A percentile compares a stretch with the other conserved stretches of the same genome.
phyloP scores from a whole-genome alignment of 1,140 invertebrate genomes.

The Aphidius ervi region DNA sequence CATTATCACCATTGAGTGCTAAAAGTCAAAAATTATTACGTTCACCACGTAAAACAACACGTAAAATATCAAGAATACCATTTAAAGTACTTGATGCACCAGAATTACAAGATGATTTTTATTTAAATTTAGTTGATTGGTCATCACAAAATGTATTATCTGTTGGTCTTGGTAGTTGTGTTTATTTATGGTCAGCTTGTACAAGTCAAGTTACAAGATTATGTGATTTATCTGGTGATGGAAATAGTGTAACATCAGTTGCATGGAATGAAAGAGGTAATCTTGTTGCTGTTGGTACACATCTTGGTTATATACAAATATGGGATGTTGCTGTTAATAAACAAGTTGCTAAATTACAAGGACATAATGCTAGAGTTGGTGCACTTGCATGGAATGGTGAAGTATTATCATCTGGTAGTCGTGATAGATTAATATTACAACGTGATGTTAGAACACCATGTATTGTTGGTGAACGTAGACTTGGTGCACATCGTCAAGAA shows the following conservation, averaged over 20 bases:
- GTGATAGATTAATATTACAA: slow-evolving; percentile 92
- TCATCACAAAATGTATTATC: slow-evolving; percentile 97
- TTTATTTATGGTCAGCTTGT: slow-evolving; percentile 98
- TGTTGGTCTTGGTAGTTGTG: slow-evolving; percentile 96
- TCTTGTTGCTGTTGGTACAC: slow-evolving; percentile 94
- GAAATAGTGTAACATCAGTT: slow-evolving; percentile 96
- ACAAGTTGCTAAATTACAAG: slow-evolving; percentile 83
- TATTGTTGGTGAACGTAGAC: slow-evolving; percentile 68
- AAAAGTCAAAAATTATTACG: slow-evolving; percentile 92
- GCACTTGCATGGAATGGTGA: slow-evolving; percentile 98
- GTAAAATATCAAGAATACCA: slow-evolving; percentile 95
- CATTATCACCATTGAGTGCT: slow-evolving; percentile 86
- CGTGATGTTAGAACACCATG: slow-evolving; percentile 88
- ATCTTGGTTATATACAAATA: slow-evolving; percentile 94
- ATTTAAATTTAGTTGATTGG: slow-evolving; percentile 99
- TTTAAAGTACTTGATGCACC: slow-evolving; percentile 98
- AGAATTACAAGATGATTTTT: slow-evolving; percentile 98
- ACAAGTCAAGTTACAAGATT: slow-evolving; percentile 96
- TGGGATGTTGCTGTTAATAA: slow-evolving; percentile 97
- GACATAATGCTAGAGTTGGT: slow-evolving; percentile 89
- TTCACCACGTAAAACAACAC: slow-evolving; percentile 89
- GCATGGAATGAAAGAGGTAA: slow-evolving; percentile 98
- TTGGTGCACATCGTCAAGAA: slow-evolving; percentile 94
- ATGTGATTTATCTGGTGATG: slow-evolving; percentile 90
- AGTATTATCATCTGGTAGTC: slow-evolving; percentile 90